Evolutionary conservation across 2,797 vertebrate genomes (phyloP).

Genomic region (Crypturellus tataupa): DNA sequence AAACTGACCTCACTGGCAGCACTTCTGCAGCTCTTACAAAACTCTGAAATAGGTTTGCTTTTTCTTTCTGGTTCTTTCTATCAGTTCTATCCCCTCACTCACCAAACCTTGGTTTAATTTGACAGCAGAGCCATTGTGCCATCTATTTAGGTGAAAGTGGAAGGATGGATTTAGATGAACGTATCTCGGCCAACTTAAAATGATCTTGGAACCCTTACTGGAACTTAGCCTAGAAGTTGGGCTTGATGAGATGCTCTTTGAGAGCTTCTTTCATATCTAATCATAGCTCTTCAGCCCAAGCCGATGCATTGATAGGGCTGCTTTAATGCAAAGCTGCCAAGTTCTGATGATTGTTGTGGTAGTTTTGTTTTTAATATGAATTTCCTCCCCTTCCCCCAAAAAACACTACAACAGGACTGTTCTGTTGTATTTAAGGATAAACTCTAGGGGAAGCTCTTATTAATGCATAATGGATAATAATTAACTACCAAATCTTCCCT

Average conservation of each 20-base stretch:
- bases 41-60: not conserved
- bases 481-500: not conserved
- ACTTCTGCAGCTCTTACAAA: not conserved
- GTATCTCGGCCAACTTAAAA: not conserved
- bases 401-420: not conserved
- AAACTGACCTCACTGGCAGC: not conserved
- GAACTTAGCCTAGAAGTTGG: not conserved
- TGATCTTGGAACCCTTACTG: not conserved
- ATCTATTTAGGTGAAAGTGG: not conserved
- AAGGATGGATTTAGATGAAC: not conserved
- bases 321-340: conserved; percentile 2
- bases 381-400: not conserved
- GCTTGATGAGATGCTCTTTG: not conserved
- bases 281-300: not conserved
- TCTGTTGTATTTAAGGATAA: conserved; percentile 17
- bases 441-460: not conserved
- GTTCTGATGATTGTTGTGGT: not conserved
- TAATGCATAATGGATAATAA: not conserved
- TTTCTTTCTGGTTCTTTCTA: not conserved
- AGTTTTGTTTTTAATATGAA: not conserved
- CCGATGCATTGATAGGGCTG: not conserved
- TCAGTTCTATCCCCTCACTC: not conserved
- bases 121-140: not conserved
- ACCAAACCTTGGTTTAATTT: not conserved
- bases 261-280: not conserved